Evolutionary conservation across 2,113 vertebrate species (phyloP).

Genomic region (Oryzias melastigma): DNA sequence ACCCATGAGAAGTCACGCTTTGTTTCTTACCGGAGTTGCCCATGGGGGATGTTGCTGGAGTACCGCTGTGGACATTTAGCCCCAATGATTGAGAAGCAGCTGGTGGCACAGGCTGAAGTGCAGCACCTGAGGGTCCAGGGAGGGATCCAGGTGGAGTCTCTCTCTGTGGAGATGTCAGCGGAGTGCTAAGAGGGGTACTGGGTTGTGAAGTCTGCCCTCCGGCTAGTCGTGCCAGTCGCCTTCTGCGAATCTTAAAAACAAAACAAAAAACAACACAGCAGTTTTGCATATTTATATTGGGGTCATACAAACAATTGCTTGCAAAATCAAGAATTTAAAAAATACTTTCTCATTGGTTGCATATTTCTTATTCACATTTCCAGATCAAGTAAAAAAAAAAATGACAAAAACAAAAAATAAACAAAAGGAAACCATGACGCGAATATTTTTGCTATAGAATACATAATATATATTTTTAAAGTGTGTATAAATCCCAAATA

Average conservation of each 20-base stretch:
- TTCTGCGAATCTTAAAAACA: slow-evolving; percentile 84
- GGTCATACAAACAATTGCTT: too few species aligned
- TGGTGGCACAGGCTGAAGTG: slow-evolving; percentile 78
- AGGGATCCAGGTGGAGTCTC: slow-evolving; percentile 93
- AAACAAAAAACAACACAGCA: not conserved
- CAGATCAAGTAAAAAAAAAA: too few species aligned
- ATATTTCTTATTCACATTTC: too few species aligned
- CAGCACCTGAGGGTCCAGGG: slow-evolving; percentile 79
- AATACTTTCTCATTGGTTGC: too few species aligned
- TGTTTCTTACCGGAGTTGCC: slow-evolving; percentile 87
- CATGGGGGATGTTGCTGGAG: slow-evolving; percentile 96
- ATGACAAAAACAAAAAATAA: too few species aligned
- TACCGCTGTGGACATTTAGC: slow-evolving; percentile 88
- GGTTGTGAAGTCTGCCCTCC: slow-evolving; percentile 94
- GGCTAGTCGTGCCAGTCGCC: slow-evolving; percentile 91
- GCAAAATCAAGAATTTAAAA: too few species aligned
- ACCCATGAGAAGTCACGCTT: not conserved
- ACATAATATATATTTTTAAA: too few species aligned
- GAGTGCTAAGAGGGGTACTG: slow-evolving; percentile 86
- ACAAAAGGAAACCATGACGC: too few species aligned
- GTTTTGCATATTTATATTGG: not conserved
- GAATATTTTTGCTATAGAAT: too few species aligned
- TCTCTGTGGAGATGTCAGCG: slow-evolving; percentile 93
- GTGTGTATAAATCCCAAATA: too few species aligned
- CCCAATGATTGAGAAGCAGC: slow-evolving; percentile 88